Evolutionary conservation across 2,113 vertebrate genomes (phyloP).

Genomic region (Clarias magur): DNA sequence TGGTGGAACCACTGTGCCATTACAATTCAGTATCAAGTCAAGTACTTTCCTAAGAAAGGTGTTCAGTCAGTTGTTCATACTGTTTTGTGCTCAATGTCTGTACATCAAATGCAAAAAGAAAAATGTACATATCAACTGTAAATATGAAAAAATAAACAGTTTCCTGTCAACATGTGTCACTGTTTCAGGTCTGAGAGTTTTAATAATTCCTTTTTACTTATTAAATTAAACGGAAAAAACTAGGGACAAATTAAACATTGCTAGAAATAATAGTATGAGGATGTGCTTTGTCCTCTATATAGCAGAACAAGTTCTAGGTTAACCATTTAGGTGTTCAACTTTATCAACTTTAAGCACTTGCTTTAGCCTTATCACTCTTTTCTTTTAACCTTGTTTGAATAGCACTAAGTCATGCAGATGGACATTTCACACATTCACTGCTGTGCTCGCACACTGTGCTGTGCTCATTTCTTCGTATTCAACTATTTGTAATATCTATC

Average conservation of each 20-base stretch:
- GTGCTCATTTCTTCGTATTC: neutral
- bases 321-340: slow-evolving; percentile 56
- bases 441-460: neutral
- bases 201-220: neutral
- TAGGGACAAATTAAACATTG: neutral
- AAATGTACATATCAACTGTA: slow-evolving; percentile 50
- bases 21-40: neutral
- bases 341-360: slow-evolving; percentile 39
- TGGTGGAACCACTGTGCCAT: slow-evolving; percentile 6
- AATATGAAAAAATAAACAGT: slow-evolving; percentile 44
- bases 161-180: neutral
- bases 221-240: neutral
- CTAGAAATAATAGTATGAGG: neutral
- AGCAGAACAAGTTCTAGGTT: slow-evolving; percentile 50
- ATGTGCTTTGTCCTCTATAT: neutral
- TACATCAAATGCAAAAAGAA: slow-evolving; percentile 31
- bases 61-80: neutral
- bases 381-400: slow-evolving; percentile 53
- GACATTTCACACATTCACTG: slow-evolving; percentile 63
- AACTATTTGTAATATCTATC: neutral
- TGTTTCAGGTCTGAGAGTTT: neutral
- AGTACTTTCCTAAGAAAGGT: neutral
- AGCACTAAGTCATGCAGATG: slow-evolving; percentile 65
- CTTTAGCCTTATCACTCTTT: slow-evolving; percentile 38
- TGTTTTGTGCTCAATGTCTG: slow-evolving; percentile 27